A percentile compares a stretch with the other conserved stretches of the same genome.
Evolutionary conservation across 2,888 invertebrate genomes (phyloP).

Genomic region (Thumatha senex): DNA sequence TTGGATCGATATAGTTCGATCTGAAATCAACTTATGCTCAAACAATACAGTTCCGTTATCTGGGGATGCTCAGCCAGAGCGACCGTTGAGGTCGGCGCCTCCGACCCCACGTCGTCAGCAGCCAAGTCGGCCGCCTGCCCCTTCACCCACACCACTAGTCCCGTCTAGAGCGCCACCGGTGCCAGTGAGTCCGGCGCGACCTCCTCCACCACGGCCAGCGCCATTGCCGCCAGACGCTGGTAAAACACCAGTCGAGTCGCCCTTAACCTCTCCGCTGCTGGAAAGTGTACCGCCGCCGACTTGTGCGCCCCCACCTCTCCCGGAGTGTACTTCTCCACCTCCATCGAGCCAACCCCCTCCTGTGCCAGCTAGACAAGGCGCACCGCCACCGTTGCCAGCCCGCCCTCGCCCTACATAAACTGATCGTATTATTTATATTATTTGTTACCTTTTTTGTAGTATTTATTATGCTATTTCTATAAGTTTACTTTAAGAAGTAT

Average conservation of each 20-base stretch:
- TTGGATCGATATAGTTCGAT: slow-evolving; percentile 92
- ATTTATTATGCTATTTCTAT: slow-evolving; percentile 1
- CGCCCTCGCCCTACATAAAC: slow-evolving; percentile 72
- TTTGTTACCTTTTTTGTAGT: neutral
- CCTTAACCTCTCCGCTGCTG: slow-evolving; percentile 75
- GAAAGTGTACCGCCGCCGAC: slow-evolving; percentile 86
- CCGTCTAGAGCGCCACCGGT: slow-evolving; percentile 72
- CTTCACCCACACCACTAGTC: slow-evolving; percentile 77
- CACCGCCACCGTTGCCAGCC: slow-evolving; percentile 87
- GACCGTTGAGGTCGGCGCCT: slow-evolving; percentile 72
- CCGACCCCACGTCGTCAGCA: slow-evolving; percentile 79
- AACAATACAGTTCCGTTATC: slow-evolving; percentile 93
- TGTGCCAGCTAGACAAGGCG: slow-evolving; percentile 83
- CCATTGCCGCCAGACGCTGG: slow-evolving; percentile 79
- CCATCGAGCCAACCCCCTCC: slow-evolving; percentile 67
- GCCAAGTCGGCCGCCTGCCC: slow-evolving; percentile 85
- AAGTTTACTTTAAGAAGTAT: neutral
- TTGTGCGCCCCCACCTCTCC: slow-evolving; percentile 84
- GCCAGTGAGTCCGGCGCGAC: slow-evolving; percentile 77
- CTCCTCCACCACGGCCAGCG: slow-evolving; percentile 84
- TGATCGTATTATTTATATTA: slow-evolving; percentile 1
- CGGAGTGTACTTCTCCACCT: slow-evolving; percentile 60
- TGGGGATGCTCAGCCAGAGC: slow-evolving; percentile 64
- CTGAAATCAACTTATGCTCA: slow-evolving; percentile 92
- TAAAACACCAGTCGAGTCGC: slow-evolving; percentile 60